A percentile compares a stretch with the other conserved stretches of the same genome.
phyloP scores from a whole-genome alignment of 2,888 invertebrate genomes.

The Mystacides longicornis region DNA sequence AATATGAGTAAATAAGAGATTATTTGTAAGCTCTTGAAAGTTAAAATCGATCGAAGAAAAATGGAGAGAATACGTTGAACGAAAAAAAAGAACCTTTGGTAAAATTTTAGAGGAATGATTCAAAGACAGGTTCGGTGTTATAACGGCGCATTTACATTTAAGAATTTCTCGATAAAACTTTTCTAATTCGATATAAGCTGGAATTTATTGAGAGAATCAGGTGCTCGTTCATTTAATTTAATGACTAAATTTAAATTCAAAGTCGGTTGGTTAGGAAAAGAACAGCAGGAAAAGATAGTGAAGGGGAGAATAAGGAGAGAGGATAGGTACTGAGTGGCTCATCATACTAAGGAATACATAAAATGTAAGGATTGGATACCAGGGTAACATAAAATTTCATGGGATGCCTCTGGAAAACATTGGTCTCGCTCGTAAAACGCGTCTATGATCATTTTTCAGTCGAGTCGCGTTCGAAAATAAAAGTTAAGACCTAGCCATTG shows the following conservation, averaged over 20 bases:
- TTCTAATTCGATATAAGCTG: neutral
- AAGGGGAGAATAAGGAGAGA: neutral
- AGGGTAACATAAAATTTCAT: constrained; percentile 19
- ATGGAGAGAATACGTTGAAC: too few species aligned
- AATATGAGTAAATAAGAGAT: too few species aligned
- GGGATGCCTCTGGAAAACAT: constrained; percentile 18
- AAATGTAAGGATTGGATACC: constrained; percentile 13
- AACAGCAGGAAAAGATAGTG: neutral
- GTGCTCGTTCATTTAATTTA: neutral
- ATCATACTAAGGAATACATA: constrained; percentile 13
- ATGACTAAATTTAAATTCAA: constrained; percentile 12
- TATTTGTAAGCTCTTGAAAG: too few species aligned
- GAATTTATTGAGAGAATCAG: neutral
- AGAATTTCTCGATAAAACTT: neutral
- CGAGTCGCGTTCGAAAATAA: constrained; percentile 18
- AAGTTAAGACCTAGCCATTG: constrained; percentile 14
- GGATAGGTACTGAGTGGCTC: constrained; percentile 7
- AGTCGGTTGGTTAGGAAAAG: neutral
- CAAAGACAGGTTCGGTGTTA: too few species aligned
- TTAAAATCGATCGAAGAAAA: too few species aligned
- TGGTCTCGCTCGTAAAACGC: constrained; percentile 17
- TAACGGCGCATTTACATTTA: too few species aligned
- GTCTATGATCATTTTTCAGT: constrained; percentile 17
- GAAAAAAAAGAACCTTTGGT: too few species aligned
- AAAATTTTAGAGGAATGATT: too few species aligned